These are phyloP conservation scores for Sphaerophoria rueppellii DNA, from an alignment of 2,888 invertebrate species.

Conservation along the genomic window DNA sequence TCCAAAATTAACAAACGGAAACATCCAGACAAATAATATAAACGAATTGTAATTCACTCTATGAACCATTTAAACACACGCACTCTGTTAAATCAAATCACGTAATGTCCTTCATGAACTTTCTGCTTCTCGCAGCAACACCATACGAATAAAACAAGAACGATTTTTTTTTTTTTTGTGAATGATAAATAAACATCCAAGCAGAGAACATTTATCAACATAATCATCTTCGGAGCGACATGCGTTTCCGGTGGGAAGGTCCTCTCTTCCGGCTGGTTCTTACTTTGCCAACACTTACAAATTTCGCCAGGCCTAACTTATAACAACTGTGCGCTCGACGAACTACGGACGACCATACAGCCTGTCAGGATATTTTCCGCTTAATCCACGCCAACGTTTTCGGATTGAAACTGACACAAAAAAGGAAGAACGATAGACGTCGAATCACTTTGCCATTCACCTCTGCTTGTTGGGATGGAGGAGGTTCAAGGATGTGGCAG, in stretches of 20 bases:
- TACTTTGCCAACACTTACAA: background rate
- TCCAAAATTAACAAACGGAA: constrained; percentile 71
- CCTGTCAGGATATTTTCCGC: constrained; percentile 38
- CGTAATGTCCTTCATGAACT: constrained; percentile 33
- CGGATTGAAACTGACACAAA: constrained; percentile 31
- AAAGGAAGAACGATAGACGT: constrained; percentile 40
- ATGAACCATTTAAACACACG: constrained; percentile 13
- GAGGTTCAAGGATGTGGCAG: background rate
- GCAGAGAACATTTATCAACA: constrained; percentile 66
- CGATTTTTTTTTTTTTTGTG: constrained; percentile 30
- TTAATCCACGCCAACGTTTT: constrained; percentile 19
- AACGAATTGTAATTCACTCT: constrained; percentile 43
- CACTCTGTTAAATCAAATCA: constrained; percentile 28
- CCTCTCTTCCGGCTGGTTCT: background rate
- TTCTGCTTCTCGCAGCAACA: background rate
- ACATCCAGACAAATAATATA: constrained; percentile 67
- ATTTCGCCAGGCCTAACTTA: constrained; percentile 4
- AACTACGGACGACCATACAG: constrained; percentile 16
- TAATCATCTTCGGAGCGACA: constrained; percentile 67
- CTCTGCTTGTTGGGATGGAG: background rate
- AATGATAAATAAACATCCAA: constrained; percentile 69
- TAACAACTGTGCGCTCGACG: background rate
- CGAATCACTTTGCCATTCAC: constrained; percentile 26
- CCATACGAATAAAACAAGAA: background rate
- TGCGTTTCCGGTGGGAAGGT: constrained; percentile 60